phyloP scores from a whole-genome alignment of 2,113 vertebrate species.

The Synchiropus splendidus region DNA sequence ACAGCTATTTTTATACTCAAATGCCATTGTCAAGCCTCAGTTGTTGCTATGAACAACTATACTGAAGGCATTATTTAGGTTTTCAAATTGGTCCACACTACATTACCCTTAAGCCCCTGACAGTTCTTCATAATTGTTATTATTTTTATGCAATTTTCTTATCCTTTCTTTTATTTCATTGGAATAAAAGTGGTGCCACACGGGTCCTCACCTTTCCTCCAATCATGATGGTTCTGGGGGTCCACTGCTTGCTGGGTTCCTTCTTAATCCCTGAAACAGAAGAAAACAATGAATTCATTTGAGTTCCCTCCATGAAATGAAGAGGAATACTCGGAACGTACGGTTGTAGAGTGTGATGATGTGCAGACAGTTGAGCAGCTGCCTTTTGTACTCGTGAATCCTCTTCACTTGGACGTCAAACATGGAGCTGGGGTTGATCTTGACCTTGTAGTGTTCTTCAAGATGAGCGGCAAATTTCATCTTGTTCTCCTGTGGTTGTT shows the following conservation, averaged over 20 bases:
- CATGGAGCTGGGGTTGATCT: constrained; percentile 83
- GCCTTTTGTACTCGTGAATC: constrained; percentile 88
- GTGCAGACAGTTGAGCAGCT: constrained; percentile 87
- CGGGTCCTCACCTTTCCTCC: constrained; percentile 76
- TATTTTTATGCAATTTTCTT: no score
- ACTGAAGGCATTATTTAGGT: no score
- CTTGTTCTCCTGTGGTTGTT: constrained; percentile 85
- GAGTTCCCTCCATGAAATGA: neutral
- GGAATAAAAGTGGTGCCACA: no score
- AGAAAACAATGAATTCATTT: neutral
- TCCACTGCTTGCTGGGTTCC: constrained; percentile 75
- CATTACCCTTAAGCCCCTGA: no score
- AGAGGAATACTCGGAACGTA: constrained; percentile 59
- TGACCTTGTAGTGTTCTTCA: constrained; percentile 80
- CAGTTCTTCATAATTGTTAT: no score
- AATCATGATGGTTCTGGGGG: constrained; percentile 83
- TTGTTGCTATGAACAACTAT: no score
- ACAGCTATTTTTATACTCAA: no score
- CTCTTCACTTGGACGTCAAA: constrained; percentile 88
- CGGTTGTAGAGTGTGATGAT: constrained; percentile 85
- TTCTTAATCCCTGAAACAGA: constrained; percentile 74
- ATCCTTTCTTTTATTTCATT: neutral
- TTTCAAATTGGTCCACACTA: no score
- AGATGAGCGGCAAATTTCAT: constrained; percentile 77
- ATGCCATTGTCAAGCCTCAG: no score